Evolutionary conservation across 2,888 invertebrate genomes (phyloP).

Genomic region (Caenorhabditis sulstoni): DNA sequence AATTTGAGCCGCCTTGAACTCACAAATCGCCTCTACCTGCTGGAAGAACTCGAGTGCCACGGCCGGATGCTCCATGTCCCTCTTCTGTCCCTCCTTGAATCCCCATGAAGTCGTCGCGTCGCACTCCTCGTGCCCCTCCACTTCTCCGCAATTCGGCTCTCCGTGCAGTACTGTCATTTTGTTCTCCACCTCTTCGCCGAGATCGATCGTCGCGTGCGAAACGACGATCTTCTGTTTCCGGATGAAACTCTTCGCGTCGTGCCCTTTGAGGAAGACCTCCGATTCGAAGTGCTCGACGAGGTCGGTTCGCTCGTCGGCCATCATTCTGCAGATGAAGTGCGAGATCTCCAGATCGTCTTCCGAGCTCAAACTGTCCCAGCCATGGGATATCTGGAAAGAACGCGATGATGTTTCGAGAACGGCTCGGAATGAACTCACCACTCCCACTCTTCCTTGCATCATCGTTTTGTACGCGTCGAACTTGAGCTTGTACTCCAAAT

Average conservation of each 20-base stretch:
- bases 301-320: no score
- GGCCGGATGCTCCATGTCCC: constrained; percentile 7
- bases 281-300: constrained; percentile 6
- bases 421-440: no score
- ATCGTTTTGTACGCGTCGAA: no score
- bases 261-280: constrained; percentile 22
- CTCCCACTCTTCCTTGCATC: no score
- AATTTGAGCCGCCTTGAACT: no score
- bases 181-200: constrained; percentile 12
- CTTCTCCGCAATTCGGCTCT: constrained; percentile 24
- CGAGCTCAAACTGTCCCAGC: constrained; percentile 12
- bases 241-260: constrained; percentile 29
- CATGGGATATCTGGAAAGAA: not conserved
- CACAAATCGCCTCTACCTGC: not conserved
- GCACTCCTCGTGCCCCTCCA: constrained; percentile 6
- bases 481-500: no score
- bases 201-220: not conserved
- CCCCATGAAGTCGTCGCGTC: constrained; percentile 17
- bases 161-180: constrained; percentile 6
- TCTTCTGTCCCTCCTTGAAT: no score
- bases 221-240: not conserved
- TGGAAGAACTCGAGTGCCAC: constrained; percentile 3
- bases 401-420: no score
- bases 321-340: constrained; percentile 4
- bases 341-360: constrained; percentile 7